Conservation (phyloP, 2,797 vertebrate species). For the Calcarius lapponicus region DNA sequence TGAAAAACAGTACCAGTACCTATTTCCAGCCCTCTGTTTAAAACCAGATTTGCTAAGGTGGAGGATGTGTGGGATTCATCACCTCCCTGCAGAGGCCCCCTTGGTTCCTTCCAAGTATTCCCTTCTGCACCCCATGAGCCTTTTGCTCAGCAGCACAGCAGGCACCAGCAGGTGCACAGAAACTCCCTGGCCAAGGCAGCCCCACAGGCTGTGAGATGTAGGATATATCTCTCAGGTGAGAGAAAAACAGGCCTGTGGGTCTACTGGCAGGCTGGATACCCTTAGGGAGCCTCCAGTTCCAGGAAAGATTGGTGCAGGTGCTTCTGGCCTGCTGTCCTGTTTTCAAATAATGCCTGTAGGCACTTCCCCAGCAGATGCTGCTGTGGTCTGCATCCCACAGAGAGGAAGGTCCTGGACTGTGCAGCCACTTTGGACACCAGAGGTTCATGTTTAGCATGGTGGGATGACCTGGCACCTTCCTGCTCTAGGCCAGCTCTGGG, state of each 20-base stretch:
- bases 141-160: fast-evolving
- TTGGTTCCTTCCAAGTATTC: background rate
- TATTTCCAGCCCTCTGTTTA: background rate
- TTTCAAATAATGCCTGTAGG: background rate
- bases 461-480: background rate
- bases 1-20: background rate
- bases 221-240: background rate
- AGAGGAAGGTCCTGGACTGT: background rate
- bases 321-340: background rate
- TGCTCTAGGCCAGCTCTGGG: background rate
- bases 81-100: fast-evolving
- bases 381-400: background rate
- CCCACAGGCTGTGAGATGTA: fast-evolving
- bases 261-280: background rate
- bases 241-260: background rate
- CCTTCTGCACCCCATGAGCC: fast-evolving
- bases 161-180: background rate
- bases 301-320: background rate
- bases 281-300: background rate
- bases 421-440: background rate
- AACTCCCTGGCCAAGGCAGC: background rate
- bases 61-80: background rate
- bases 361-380: background rate
- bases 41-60: background rate
- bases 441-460: background rate